phyloP scores from a whole-genome alignment of 30 jellyfish, hydroid and myxozoan genomes.

The Turritopsis rubra region DNA sequence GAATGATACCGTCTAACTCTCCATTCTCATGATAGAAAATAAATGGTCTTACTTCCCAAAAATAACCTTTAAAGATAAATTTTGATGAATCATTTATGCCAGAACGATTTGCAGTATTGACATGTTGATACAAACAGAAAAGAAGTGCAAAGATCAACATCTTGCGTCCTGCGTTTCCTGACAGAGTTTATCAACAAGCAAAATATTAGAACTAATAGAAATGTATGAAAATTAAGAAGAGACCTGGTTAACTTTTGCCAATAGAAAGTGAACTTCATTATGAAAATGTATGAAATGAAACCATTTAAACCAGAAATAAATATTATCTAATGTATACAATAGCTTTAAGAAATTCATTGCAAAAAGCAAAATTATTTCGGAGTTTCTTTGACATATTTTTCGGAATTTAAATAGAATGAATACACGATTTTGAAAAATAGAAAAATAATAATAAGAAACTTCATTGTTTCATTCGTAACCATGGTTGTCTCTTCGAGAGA shows the following conservation, averaged over 20 bases:
- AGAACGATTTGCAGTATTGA: neutral
- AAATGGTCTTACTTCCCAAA: constrained; percentile 38
- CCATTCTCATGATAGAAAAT: constrained; percentile 5
- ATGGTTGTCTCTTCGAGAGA: too few species aligned
- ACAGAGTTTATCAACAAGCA: neutral
- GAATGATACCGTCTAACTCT: constrained; percentile 31
- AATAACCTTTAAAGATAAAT: neutral
- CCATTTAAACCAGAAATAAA: neutral
- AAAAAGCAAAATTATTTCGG: neutral
- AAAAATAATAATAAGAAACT: too few species aligned
- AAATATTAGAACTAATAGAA: too few species aligned
- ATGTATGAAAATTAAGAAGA: neutral
- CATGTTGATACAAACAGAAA: neutral
- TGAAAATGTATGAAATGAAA: neutral
- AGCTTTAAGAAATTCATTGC: neutral
- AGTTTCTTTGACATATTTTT: too few species aligned
- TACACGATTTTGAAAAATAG: neutral
- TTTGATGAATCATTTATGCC: neutral
- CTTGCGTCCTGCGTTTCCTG: neutral
- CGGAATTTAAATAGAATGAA: neutral
- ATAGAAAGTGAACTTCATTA: neutral
- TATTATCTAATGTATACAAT: neutral
- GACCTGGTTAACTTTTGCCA: neutral
- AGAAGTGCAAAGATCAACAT: neutral
- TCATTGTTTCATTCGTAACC: too few species aligned